Percentiles rank a stretch among this genome's conserved stretches.
Evolutionary conservation across 2,888 invertebrate species (phyloP).

Genomic region (Pollenia griseotomentosa): DNA sequence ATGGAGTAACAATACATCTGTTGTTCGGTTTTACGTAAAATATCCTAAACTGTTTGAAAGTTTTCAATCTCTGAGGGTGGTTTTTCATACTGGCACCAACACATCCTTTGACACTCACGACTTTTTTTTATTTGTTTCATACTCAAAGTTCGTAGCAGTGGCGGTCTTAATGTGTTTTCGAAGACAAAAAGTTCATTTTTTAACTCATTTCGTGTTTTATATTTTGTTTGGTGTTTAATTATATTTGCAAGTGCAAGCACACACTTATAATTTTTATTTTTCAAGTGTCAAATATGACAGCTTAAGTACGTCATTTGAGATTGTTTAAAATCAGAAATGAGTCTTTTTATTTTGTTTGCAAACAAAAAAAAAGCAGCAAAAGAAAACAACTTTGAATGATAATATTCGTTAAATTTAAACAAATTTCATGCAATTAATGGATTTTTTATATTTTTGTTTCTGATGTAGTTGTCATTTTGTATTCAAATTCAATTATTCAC

Average conservation of each 20-base stretch:
- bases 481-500: conserved; percentile 67
- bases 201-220: not conserved
- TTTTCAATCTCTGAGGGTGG: conserved; percentile 58
- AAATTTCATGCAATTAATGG: conserved; percentile 52
- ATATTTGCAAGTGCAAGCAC: conserved; percentile 13
- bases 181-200: conserved; percentile 5
- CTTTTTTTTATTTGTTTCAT: not conserved
- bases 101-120: not conserved
- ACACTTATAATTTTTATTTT: conserved; percentile 1
- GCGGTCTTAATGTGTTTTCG: conserved; percentile 5
- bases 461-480: conserved; percentile 21
- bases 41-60: conserved; percentile 40
- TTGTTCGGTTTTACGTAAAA: not conserved
- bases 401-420: conserved; percentile 46
- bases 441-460: not conserved
- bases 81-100: conserved; percentile 18
- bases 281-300: conserved; percentile 65
- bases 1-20: conserved; percentile 31
- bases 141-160: not conserved
- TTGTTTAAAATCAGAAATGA: conserved; percentile 1
- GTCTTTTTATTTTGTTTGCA: conserved; percentile 12
- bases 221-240: conserved; percentile 28
- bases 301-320: conserved; percentile 51
- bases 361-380: not conserved
- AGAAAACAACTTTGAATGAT: conserved; percentile 1